Conservation (phyloP, 2,113 vertebrate species). For the Xiphophorus hellerii region DNA sequence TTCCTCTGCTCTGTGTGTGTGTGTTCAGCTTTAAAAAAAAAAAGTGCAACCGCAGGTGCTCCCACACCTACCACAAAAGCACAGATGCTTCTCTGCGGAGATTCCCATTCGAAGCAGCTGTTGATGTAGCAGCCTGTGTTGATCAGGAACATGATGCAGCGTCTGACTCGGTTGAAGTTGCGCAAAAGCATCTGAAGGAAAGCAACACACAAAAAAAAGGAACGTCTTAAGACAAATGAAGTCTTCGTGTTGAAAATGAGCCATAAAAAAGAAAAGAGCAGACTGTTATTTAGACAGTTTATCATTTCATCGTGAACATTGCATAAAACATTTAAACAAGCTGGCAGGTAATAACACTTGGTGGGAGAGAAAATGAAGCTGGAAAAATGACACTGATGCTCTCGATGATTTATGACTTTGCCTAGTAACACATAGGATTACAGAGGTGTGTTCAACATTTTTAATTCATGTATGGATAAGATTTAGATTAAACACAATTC, state of each 20-base stretch:
- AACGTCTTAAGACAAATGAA: not conserved
- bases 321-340: not conserved
- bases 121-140: constrained; percentile 92
- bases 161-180: constrained; percentile 91
- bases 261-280: not conserved
- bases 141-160: constrained; percentile 91
- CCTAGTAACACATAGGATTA: not conserved
- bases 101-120: constrained; percentile 99
- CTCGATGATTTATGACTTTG: not conserved
- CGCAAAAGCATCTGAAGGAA: constrained; percentile 86
- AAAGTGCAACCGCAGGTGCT: not conserved
- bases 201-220: not conserved
- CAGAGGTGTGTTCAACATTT: no score
- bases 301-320: not conserved
- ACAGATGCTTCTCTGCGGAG: constrained; percentile 95
- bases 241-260: constrained; percentile 1
- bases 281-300: not conserved
- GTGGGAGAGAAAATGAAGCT: constrained; percentile 3
- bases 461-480: no score
- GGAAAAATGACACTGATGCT: constrained; percentile 9
- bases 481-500: no score
- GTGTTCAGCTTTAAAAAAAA: not conserved
- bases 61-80: constrained; percentile 90
- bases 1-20: not conserved
- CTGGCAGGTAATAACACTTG: not conserved